Evolutionary conservation across 2,797 vertebrate genomes (phyloP).

Genomic region (Tangara arthus): DNA sequence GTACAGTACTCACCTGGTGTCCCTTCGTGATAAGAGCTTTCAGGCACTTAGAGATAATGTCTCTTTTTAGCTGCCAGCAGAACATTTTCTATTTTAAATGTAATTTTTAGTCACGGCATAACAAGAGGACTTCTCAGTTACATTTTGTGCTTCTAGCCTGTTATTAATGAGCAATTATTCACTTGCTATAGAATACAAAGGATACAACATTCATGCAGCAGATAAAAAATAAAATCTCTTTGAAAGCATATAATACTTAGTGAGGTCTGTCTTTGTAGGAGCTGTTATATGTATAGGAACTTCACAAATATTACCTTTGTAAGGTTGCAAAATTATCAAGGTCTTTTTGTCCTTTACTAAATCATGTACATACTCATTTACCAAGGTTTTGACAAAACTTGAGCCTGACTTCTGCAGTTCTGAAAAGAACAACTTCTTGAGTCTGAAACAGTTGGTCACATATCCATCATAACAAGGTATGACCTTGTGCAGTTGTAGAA

Average conservation of each 20-base stretch:
- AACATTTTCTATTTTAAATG: constrained; percentile 1
- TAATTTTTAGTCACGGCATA: background rate
- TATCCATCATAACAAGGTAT: background rate
- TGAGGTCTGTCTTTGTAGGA: background rate
- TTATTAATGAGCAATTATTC: constrained; percentile 21
- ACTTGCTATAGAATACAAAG: background rate
- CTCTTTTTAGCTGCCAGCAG: background rate
- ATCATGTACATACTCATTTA: background rate
- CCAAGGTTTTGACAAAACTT: background rate
- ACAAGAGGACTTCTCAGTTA: background rate
- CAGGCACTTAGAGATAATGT: background rate
- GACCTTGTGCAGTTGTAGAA: background rate
- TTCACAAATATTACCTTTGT: background rate
- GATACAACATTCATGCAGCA: background rate
- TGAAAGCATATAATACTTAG: background rate
- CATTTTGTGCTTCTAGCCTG: constrained; percentile 23
- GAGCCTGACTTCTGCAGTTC: background rate
- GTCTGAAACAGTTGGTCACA: background rate
- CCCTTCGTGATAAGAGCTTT: background rate
- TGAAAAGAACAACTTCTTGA: background rate
- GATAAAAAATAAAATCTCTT: background rate
- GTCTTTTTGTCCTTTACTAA: background rate
- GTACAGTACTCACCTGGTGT: background rate
- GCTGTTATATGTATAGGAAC: background rate
- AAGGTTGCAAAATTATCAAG: background rate